Percentiles rank a stretch among this genome's conserved stretches.
phyloP scores from a whole-genome alignment of 2,113 vertebrate species.

The Felis chaus region DNA sequence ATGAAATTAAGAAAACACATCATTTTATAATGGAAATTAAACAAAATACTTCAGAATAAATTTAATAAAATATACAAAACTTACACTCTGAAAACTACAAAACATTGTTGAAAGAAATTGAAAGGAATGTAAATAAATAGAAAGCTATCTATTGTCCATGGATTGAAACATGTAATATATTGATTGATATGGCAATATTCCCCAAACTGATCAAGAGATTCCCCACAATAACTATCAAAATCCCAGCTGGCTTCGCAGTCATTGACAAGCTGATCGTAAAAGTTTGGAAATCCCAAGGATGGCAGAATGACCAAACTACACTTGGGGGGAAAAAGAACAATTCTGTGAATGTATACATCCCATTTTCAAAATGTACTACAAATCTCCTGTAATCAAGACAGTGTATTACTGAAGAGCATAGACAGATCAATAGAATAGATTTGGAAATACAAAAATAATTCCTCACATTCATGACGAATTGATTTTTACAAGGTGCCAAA shows the following conservation, averaged over 20 bases:
- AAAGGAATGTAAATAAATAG: neutral
- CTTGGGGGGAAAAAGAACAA: neutral
- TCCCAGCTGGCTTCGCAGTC: too few relatives aligned
- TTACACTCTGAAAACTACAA: neutral
- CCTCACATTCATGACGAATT: neutral
- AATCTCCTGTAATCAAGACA: too few relatives aligned
- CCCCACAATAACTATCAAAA: neutral
- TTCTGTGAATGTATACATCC: neutral
- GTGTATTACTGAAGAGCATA: too few relatives aligned
- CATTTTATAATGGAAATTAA: neutral
- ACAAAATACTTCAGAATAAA: neutral
- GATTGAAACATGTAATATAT: neutral
- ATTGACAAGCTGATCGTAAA: neutral
- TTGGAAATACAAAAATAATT: neutral
- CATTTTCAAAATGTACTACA: neutral
- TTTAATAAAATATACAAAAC: neutral
- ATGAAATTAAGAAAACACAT: neutral
- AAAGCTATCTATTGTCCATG: neutral
- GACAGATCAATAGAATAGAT: neutral
- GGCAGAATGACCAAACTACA: neutral
- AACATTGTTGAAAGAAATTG: neutral
- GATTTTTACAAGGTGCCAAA: neutral
- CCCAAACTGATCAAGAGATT: neutral
- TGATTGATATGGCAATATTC: neutral
- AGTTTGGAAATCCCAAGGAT: neutral